phyloP scores from a whole-genome alignment of 2,113 vertebrate genomes.

The Heterocephalus glaber region DNA sequence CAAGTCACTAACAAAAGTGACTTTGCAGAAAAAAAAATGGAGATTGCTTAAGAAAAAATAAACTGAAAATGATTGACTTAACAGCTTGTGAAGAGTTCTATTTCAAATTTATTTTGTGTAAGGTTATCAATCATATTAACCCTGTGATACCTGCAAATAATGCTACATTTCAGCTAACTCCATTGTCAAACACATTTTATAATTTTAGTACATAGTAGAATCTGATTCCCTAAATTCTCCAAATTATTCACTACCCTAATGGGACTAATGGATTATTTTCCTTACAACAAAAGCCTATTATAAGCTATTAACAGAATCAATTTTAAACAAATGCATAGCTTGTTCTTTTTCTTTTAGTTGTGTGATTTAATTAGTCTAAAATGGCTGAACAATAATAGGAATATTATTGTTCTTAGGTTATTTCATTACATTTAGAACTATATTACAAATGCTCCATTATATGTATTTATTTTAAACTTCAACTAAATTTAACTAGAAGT shows the following conservation, averaged over 20 bases:
- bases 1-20: not conserved
- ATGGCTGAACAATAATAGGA: constrained; percentile 19
- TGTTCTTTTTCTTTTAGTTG: constrained; percentile 53
- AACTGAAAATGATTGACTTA: not conserved
- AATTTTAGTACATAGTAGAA: constrained; percentile 30
- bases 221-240: constrained; percentile 33
- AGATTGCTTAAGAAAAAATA: not conserved
- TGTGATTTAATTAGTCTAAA: constrained; percentile 62
- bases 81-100: not conserved
- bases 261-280: constrained; percentile 40
- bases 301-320: constrained; percentile 48
- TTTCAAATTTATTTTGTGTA: not conserved
- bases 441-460: not conserved
- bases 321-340: constrained; percentile 43
- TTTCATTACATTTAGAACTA: constrained; percentile 25
- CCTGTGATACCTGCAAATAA: not conserved
- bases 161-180: not conserved
- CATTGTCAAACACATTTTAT: not conserved
- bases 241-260: constrained; percentile 33
- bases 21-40: constrained; percentile 32
- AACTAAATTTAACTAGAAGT: constrained; percentile 45
- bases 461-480: constrained; percentile 49
- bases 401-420: not conserved
- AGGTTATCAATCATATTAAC: not conserved
- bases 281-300: constrained; percentile 52